Evolutionary conservation across 2,797 vertebrate species (phyloP).

Genomic region (Sebastolobus altivelis): DNA sequence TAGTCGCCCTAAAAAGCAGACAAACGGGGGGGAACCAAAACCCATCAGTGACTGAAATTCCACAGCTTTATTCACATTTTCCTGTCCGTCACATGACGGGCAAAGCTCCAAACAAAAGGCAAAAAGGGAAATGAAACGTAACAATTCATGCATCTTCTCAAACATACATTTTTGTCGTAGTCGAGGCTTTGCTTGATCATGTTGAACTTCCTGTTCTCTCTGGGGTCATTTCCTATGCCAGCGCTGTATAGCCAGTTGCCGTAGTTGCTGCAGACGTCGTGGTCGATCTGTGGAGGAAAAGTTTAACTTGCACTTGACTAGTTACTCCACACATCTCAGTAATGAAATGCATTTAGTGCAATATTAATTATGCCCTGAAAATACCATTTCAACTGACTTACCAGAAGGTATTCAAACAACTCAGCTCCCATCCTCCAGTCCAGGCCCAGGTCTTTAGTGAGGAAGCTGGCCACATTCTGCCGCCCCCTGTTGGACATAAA

Average conservation of each 20-base stretch:
- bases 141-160: background rate
- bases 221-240: conserved; percentile 88
- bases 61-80: background rate
- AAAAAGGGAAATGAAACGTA: conserved; percentile 18
- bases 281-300: conserved; percentile 82
- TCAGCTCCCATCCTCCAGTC: conserved; percentile 92
- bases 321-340: background rate
- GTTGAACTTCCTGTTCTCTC: conserved; percentile 90
- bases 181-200: conserved; percentile 90
- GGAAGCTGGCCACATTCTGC: conserved; percentile 90
- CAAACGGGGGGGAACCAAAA: accelerated
- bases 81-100: too few species aligned
- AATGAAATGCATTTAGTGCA: background rate
- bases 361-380: background rate
- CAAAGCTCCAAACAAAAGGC: background rate
- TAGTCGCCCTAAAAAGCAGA: conserved; percentile 86
- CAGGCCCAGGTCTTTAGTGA: conserved; percentile 89
- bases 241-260: conserved; percentile 90
- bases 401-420: conserved; percentile 89
- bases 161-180: conserved; percentile 83
- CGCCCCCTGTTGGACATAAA: conserved; percentile 92
- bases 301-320: background rate
- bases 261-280: conserved; percentile 89
- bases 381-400: conserved; percentile 50
- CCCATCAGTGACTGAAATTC: background rate